Evolutionary conservation across 1,140 invertebrate genomes (phyloP).

Genomic region (Gryllus bimaculatus): DNA sequence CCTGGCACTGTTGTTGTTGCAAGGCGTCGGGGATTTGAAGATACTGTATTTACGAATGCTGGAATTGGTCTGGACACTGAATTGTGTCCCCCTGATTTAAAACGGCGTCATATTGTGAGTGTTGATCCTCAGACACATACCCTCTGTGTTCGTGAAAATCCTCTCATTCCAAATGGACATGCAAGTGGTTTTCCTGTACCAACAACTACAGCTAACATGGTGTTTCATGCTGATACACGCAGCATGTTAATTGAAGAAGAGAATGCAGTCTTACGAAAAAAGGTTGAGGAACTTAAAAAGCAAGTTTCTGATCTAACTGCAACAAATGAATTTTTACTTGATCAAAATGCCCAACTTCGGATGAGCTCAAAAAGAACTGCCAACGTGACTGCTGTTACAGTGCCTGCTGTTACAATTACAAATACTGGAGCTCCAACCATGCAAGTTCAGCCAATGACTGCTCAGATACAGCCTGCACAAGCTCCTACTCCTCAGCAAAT

Average conservation of each 20-base stretch:
- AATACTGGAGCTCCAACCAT: conserved; percentile 25
- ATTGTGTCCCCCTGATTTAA: conserved; percentile 1
- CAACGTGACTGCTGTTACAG: conserved; percentile 39
- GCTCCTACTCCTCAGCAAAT: conserved; percentile 22
- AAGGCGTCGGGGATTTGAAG: conserved; percentile 12
- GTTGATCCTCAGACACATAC: not conserved
- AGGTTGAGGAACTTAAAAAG: conserved; percentile 65
- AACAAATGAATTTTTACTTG: conserved; percentile 69
- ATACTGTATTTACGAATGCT: conserved; percentile 6
- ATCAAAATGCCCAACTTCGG: conserved; percentile 68
- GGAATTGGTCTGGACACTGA: conserved; percentile 1
- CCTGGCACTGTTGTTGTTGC: not conserved
- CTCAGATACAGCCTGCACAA: conserved; percentile 22
- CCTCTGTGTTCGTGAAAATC: not conserved
- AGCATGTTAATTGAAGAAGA: conserved; percentile 41
- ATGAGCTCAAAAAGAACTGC: conserved; percentile 48
- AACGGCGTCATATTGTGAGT: not conserved
- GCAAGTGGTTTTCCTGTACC: not conserved
- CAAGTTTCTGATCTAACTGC: conserved; percentile 60
- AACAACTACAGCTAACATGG: not conserved
- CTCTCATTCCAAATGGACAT: not conserved
- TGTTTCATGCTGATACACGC: conserved; percentile 16
- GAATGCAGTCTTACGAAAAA: conserved; percentile 57
- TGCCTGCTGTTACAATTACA: conserved; percentile 26
- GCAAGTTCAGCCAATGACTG: conserved; percentile 25